Evolutionary conservation across 2,797 vertebrate genomes (phyloP).

Genomic region (Distichodus sexfasciatus): DNA sequence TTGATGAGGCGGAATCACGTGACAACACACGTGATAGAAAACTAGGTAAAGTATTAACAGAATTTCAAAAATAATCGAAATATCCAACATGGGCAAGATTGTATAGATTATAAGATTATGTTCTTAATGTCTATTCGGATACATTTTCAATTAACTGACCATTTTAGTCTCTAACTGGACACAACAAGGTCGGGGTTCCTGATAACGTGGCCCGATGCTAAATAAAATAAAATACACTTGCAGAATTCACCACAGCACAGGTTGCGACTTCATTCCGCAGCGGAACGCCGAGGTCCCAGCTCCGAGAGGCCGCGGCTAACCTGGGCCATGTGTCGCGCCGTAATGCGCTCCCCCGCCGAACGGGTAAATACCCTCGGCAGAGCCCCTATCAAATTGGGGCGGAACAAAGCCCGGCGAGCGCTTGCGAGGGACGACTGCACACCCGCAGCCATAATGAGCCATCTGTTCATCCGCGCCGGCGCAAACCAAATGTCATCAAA

Average conservation of each 20-base stretch:
- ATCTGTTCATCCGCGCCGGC: constrained; percentile 59
- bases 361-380: constrained; percentile 59
- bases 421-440: constrained; percentile 57
- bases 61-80: no score
- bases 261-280: constrained; percentile 1
- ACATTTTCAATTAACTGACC: no score
- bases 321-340: constrained; percentile 41
- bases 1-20: no score
- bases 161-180: no score
- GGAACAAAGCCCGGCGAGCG: constrained; percentile 61
- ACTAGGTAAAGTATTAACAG: no score
- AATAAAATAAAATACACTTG: neutral
- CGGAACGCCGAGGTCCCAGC: constrained; percentile 1
- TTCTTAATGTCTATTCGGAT: no score
- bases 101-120: no score
- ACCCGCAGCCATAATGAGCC: constrained; percentile 61
- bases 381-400: constrained; percentile 64
- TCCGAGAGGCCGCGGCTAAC: constrained; percentile 36
- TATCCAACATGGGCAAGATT: no score
- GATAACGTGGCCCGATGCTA: no score
- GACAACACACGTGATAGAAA: no score
- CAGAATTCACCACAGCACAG: neutral
- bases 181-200: no score
- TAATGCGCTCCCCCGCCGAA: constrained; percentile 42
- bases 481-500: constrained; percentile 59